Evolutionary conservation across 2,888 invertebrate genomes (phyloP).

Genomic region (Acrocyrtus sp.): DNA sequence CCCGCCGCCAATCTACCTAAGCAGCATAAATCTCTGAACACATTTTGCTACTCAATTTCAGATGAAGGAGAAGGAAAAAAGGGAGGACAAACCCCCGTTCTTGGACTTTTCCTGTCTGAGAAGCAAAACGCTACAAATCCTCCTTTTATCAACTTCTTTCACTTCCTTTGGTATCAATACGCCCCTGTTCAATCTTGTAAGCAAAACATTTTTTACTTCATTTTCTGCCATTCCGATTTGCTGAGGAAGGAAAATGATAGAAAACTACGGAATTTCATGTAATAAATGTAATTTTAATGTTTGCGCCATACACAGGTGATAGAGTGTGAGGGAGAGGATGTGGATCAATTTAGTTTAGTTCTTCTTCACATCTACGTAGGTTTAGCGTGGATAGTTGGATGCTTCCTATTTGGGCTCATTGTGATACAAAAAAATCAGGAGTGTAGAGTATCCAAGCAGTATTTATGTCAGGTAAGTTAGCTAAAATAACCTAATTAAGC

Average conservation of each 20-base stretch:
- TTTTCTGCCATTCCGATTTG: too few species aligned
- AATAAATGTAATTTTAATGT: conserved; percentile 1
- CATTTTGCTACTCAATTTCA: too few species aligned
- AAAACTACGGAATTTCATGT: background rate
- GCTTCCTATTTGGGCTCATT: conserved; percentile 81
- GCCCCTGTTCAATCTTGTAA: conserved; percentile 82
- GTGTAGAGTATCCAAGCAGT: conserved; percentile 86
- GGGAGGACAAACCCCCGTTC: conserved; percentile 83
- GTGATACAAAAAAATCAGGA: conserved; percentile 86
- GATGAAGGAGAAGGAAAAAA: conserved; percentile 75
- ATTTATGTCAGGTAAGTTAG: conserved; percentile 72
- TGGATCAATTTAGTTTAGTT: conserved; percentile 55
- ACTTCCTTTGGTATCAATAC: conserved; percentile 86
- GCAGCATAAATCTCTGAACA: too few species aligned
- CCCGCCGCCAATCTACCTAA: too few species aligned
- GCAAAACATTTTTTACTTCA: too few species aligned
- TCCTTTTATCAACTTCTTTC: conserved; percentile 82
- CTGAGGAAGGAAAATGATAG: background rate
- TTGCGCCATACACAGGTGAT: conserved; percentile 36
- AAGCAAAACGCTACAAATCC: conserved; percentile 82
- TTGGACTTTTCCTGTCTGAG: conserved; percentile 87
- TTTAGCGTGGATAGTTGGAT: conserved; percentile 84
- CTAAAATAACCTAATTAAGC: conserved; percentile 7
- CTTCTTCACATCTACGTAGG: conserved; percentile 79
- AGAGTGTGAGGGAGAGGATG: conserved; percentile 40